phyloP scores from a whole-genome alignment of 2,113 vertebrate species.

The Pterophyllum scalare region DNA sequence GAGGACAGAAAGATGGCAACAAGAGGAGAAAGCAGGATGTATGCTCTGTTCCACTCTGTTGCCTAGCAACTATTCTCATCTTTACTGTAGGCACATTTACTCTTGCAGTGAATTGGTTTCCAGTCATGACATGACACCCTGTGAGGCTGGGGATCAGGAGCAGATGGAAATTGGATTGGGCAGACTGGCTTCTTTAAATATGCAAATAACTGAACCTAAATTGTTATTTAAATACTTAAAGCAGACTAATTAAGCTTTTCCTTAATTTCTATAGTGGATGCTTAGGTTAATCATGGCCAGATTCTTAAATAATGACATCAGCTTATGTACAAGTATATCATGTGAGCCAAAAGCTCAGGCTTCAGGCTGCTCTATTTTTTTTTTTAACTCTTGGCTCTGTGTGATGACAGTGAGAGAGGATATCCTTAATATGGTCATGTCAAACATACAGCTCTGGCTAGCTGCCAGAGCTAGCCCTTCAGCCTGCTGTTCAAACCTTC shows the following conservation, averaged over 20 bases:
- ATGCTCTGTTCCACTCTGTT: constrained; percentile 74
- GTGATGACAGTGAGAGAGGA: too few species aligned
- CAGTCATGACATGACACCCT: constrained; percentile 51
- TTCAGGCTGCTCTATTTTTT: too few species aligned
- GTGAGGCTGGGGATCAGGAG: constrained; percentile 32
- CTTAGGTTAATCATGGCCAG: too few species aligned
- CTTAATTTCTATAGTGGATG: neutral
- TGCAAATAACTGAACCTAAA: constrained; percentile 47
- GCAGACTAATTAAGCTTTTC: neutral
- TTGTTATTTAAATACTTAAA: constrained; percentile 33
- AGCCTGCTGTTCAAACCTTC: neutral
- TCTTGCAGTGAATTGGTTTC: constrained; percentile 57
- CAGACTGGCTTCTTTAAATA: constrained; percentile 54
- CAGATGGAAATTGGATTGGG: constrained; percentile 63
- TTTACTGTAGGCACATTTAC: constrained; percentile 42
- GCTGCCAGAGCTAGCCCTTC: neutral
- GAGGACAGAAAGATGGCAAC: constrained; percentile 55
- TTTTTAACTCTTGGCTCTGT: too few species aligned
- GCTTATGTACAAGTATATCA: too few species aligned
- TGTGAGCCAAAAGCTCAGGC: too few species aligned
- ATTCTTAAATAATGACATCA: too few species aligned
- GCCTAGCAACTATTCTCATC: constrained; percentile 77
- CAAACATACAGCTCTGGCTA: neutral
- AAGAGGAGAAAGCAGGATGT: constrained; percentile 59
- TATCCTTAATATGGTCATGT: neutral